A percentile compares a stretch with the other conserved stretches of the same genome.
Conservation (phyloP, 2,797 vertebrate genomes). For the Lepus oiostolus region DNA sequence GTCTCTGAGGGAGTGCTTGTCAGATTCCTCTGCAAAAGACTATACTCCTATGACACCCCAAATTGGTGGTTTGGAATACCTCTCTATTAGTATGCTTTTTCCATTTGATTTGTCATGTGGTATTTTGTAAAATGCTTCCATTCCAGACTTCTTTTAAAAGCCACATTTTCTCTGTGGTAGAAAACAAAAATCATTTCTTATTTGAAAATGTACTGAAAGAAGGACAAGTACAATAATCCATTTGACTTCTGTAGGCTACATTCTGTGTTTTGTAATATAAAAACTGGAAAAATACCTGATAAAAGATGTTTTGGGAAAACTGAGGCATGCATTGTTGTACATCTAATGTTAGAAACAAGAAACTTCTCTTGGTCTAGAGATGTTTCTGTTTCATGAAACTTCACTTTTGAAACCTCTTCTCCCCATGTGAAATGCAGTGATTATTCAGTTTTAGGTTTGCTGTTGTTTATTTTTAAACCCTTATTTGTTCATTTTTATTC, state of each 20-base stretch:
- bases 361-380: not conserved
- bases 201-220: not conserved
- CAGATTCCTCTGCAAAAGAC: not conserved
- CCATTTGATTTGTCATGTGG: not conserved
- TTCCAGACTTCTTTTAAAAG: not conserved
- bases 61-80: not conserved
- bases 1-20: not conserved
- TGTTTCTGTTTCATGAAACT: not conserved
- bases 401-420: not conserved
- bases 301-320: not conserved
- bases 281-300: not conserved
- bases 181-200: slow-evolving; percentile 19
- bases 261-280: not conserved
- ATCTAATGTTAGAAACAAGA: slow-evolving; percentile 11
- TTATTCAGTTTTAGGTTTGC: too few species aligned
- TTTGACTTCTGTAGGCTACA: not conserved
- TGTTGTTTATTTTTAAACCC: too few species aligned
- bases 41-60: not conserved
- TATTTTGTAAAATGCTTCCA: slow-evolving; percentile 20
- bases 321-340: not conserved
- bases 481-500: too few species aligned
- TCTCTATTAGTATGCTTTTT: not conserved
- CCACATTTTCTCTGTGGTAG: not conserved
- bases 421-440: not conserved
- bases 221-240: not conserved